Percentiles rank a stretch among this genome's conserved stretches.
Conservation (phyloP, 2,113 vertebrate species). For the Sinocyclocheilus anshuiensis region DNA sequence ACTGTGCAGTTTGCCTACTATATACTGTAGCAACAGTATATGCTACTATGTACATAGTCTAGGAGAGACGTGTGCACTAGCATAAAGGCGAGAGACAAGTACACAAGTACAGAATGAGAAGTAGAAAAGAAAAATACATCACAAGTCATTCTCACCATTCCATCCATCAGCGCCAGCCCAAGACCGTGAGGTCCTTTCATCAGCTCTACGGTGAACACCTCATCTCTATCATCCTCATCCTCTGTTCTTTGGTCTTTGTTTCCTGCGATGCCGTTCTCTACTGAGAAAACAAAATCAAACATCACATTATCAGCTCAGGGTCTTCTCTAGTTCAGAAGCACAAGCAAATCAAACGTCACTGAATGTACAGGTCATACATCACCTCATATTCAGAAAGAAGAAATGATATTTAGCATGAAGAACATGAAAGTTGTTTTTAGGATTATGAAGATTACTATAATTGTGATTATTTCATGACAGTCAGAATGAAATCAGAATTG, state of each 20-base stretch:
- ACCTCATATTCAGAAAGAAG: background rate
- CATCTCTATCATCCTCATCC: constrained; percentile 65
- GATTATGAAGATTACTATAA: background rate
- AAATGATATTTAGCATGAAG: background rate
- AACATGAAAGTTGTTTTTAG: background rate
- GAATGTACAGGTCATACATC: background rate
- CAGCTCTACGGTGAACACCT: constrained; percentile 77
- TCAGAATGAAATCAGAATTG: background rate
- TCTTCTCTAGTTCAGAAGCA: background rate
- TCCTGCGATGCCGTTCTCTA: constrained; percentile 26
- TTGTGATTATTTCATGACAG: background rate
- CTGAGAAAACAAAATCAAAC: constrained; percentile 42
- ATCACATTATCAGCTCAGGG: background rate
- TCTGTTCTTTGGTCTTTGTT: constrained; percentile 30
- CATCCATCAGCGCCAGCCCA: constrained; percentile 78
- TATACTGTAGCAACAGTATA: too few species aligned
- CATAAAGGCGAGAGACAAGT: too few species aligned
- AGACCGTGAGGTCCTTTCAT: constrained; percentile 74
- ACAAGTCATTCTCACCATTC: constrained; percentile 63
- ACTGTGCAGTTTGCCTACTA: background rate
- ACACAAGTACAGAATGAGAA: background rate
- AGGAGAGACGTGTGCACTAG: too few species aligned
- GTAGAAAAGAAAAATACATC: background rate
- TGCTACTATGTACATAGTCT: too few species aligned
- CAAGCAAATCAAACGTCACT: background rate